Conservation (phyloP, 2,888 invertebrate genomes). For the Cantharis rustica region DNA sequence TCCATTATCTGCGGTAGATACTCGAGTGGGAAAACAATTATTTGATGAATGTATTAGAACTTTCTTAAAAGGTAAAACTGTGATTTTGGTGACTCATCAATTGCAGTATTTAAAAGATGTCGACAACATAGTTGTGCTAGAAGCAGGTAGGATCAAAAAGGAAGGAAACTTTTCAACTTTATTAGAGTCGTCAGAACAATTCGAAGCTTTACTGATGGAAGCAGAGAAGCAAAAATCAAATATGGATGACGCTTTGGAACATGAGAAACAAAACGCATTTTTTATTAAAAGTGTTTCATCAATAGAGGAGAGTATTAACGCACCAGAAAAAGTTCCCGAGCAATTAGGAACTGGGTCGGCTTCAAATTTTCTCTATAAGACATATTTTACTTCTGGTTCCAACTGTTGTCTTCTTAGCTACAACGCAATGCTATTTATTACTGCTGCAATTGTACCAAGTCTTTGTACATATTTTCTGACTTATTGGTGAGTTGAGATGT, state of each 20-base stretch:
- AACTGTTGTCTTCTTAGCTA: conserved; percentile 66
- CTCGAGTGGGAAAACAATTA: conserved; percentile 73
- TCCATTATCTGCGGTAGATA: conserved; percentile 81
- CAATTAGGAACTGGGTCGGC: conserved; percentile 66
- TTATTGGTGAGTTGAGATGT: conserved; percentile 64
- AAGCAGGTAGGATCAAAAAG: conserved; percentile 54
- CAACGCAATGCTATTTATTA: conserved; percentile 67
- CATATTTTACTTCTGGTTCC: conserved; percentile 77
- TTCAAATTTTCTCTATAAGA: conserved; percentile 62
- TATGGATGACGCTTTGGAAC: neutral
- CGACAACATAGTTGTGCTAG: conserved; percentile 51
- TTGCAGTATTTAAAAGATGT: conserved; percentile 60
- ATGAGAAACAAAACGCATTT: neutral
- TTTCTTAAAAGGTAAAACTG: conserved; percentile 62
- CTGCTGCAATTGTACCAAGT: conserved; percentile 75
- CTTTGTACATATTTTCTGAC: conserved; percentile 82
- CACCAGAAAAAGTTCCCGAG: conserved; percentile 61
- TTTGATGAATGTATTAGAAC: conserved; percentile 74
- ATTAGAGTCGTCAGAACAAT: conserved; percentile 58
- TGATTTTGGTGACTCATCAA: conserved; percentile 74
- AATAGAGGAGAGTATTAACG: conserved; percentile 30
- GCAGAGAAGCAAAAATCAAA: conserved; percentile 19
- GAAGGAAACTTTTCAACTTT: conserved; percentile 43
- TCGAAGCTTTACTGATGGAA: conserved; percentile 55
- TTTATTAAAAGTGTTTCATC: neutral